Evolutionary conservation across 2,797 vertebrate species (phyloP).

Genomic region (Nyctalus aviator): DNA sequence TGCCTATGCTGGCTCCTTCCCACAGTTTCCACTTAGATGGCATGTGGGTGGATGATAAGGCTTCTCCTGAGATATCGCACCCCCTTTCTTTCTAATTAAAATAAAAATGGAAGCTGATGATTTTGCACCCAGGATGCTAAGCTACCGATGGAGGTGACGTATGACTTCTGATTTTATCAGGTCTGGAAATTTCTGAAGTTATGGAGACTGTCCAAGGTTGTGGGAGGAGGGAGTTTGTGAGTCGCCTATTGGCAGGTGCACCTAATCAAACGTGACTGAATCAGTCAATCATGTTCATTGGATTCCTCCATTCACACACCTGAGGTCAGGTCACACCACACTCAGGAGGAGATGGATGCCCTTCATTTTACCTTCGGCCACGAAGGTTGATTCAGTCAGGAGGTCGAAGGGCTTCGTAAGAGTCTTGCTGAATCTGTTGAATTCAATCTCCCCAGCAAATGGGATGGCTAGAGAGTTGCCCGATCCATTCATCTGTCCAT

Average conservation of each 20-base stretch:
- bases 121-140: slow-evolving; percentile 11
- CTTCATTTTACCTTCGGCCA: neutral
- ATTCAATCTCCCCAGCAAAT: neutral
- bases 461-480: neutral
- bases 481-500: neutral
- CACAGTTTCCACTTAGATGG: neutral
- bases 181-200: neutral
- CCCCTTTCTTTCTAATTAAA: slow-evolving; percentile 12
- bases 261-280: neutral
- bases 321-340: neutral
- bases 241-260: neutral
- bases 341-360: neutral
- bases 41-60: neutral
- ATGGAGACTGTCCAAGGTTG: neutral
- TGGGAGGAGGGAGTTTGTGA: neutral
- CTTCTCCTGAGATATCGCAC: neutral
- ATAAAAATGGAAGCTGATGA: slow-evolving; percentile 41
- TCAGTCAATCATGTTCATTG: neutral
- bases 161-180: neutral
- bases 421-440: slow-evolving; percentile 7
- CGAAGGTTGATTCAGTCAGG: neutral
- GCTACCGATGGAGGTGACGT: neutral
- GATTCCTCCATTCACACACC: neutral
- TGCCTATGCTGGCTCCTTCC: neutral
- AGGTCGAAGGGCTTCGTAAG: neutral